Evolutionary conservation across 1,140 invertebrate genomes (phyloP), one percentile per base, ranked within the genome.

Genomic region (Temnothorax curvispinosus): DNA sequence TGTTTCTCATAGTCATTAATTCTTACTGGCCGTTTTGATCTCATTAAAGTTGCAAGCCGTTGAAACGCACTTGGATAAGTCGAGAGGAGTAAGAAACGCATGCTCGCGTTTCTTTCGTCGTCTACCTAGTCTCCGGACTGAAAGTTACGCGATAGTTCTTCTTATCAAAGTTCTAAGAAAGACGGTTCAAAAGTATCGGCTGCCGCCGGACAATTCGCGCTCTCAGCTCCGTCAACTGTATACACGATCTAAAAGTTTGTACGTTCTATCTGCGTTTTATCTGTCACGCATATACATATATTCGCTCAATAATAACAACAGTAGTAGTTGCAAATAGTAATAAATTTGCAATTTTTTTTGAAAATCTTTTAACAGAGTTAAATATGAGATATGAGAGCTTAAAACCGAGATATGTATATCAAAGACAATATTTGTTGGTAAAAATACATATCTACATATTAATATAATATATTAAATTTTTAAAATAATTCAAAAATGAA

Each of bases 151-250:
- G 80, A 84, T 84, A 84, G 67, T 13, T 15, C 15, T 47, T 35
- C 47, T 81, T 84, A 84, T 84, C 80, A 84, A 75, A 50, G 69
- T 84, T 84, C 80, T 84, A 35, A 75, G 80, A 84, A 84, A 69
- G 50, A 15, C n/a, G 41, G 56, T 69, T 81, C 47, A 80, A 41
- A 81, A 44, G 41, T 84, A 84, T 84, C 69, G 80, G 5, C 54
- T 84, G n/a, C 69, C 41, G 18, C 52, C 7, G 13, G 65, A 72
- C 38, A 67, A 69, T 69, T 56, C 32, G 18, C 27, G 8, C 32
- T 69, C 47, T 38, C 62, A 69, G 77, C 75, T 71, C 27, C 8
- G 62, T 69, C 21, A 60, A 62, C 27, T 62, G 35, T 62, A 50
- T 44, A 81, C 8, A n/a, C 6, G 6, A 82, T n/a, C 18, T 0